Evolutionary conservation across 2,888 invertebrate genomes (phyloP), one percentile per base, ranked within the genome.

Genomic region (Caenorhabditis parvicauda): DNA sequence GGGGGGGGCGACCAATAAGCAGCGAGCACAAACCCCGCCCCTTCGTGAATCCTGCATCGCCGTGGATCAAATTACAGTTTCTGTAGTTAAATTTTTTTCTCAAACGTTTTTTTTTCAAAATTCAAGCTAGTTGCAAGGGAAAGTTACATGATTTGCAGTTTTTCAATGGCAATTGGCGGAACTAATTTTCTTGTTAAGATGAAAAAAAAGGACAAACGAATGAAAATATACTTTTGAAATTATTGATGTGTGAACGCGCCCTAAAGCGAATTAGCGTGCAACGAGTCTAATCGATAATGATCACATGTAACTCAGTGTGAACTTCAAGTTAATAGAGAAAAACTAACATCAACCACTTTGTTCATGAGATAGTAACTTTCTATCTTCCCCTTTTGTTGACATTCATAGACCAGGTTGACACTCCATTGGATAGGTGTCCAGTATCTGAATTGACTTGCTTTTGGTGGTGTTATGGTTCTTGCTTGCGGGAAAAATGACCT

Each of bases 351-450:
- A 7, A 70, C 68, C 22, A 76, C 64, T 45, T 72, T 74, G 45
- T 72, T 72, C 65, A 77, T 62, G 35, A 77, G 32, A 48, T 75
- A 72, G 46, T 67, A 75, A 45, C 64, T 65, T 22, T 69, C 69
- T n/a, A 72, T 64, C 37, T 56, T 64, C 12, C 69, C 69, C 19
- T 58, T 59, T 28, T 49, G 49, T 29, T 72, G 67, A 45, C 72
- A 72, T 27, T 72, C 69, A 45, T 72, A 72, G 19, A 72, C 60
- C 28, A 70, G 49, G 27, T 67, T 64, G 17, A 72, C 39, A 35
- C 65, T 61, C 72, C 72, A 72, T 50, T 72, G 72, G 35, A 70
- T 66, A 1, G 72, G 65, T 14, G 72, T 69, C 72, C 72, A 72
- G 39, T 72, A 72, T 53, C 71, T 64, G 38, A 22, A 46, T 17